These are phyloP conservation scores for Chymomyza costata DNA, from an alignment of 1,140 invertebrate species.

Conservation along the genomic window DNA sequence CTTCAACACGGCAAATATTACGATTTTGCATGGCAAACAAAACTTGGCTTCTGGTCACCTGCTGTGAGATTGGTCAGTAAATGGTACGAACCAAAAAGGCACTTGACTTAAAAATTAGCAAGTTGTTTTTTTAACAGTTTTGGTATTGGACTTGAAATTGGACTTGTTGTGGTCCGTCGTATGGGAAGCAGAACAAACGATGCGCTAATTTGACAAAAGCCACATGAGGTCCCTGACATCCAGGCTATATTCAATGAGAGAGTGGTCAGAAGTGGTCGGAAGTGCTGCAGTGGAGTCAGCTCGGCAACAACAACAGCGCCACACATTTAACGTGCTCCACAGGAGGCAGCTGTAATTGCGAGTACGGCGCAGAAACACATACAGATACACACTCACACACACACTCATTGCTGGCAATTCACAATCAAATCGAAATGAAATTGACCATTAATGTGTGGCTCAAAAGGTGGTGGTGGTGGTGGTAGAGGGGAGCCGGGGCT, in stretches of 20 bases:
- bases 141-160: background rate
- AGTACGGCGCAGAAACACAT: constrained; percentile 32
- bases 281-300: constrained; percentile 6
- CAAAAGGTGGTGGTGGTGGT: constrained; percentile 15
- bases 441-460: constrained; percentile 65
- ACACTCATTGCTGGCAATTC: constrained; percentile 7
- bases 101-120: constrained; percentile 50
- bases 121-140: too few species aligned
- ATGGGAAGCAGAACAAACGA: constrained; percentile 45
- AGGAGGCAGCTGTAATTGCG: constrained; percentile 60
- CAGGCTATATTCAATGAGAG: constrained; percentile 4
- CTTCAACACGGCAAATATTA: background rate
- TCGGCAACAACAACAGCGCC: constrained; percentile 10
- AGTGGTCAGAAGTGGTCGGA: constrained; percentile 2
- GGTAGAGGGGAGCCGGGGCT: constrained; percentile 2
- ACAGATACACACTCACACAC: constrained; percentile 4
- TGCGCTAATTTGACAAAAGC: constrained; percentile 70
- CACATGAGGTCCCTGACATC: constrained; percentile 53
- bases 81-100: constrained; percentile 30
- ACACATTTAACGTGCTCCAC: constrained; percentile 51
- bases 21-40: constrained; percentile 20
- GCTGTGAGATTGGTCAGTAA: constrained; percentile 26
- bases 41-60: constrained; percentile 3
- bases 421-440: constrained; percentile 71
- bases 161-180: constrained; percentile 5